phyloP scores from a whole-genome alignment of 2,888 invertebrate genomes.

The Protula sp. region DNA sequence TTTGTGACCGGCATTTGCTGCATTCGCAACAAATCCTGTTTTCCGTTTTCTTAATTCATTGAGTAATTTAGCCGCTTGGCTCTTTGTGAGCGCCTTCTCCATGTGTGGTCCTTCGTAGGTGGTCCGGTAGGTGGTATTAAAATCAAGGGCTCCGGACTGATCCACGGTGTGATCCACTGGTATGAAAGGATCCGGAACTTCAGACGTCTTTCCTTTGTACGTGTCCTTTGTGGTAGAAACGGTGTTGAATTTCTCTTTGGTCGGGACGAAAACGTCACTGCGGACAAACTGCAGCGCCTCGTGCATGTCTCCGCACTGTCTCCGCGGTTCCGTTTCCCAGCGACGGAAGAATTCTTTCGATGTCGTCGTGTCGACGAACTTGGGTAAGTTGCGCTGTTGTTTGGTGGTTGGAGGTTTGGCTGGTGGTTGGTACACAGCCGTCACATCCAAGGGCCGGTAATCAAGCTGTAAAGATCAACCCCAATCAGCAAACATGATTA shows the following conservation, averaged over 20 bases:
- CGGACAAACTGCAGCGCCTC: constrained; percentile 18
- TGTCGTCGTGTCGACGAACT: constrained; percentile 19
- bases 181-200: constrained; percentile 29
- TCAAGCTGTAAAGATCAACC: constrained; percentile 34
- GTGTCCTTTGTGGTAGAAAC: constrained; percentile 27
- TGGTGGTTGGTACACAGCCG: constrained; percentile 21
- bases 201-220: constrained; percentile 32
- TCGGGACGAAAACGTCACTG: constrained; percentile 36
- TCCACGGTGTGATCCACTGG: constrained; percentile 32
- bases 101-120: constrained; percentile 1
- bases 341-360: constrained; percentile 29
- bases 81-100: constrained; percentile 7
- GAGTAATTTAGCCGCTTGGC: constrained; percentile 11
- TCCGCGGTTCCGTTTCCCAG: constrained; percentile 31
- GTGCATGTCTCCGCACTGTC: constrained; percentile 44
- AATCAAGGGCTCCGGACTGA: constrained; percentile 31
- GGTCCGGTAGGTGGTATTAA: constrained; percentile 32
- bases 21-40: no score
- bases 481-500: no score
- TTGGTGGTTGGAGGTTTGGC: constrained; percentile 13
- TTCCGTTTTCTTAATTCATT: constrained; percentile 12
- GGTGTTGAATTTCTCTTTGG: constrained; percentile 31
- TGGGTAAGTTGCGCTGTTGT: constrained; percentile 20
- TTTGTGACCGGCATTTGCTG: no score
- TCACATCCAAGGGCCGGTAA: constrained; percentile 38